These are phyloP conservation scores for Petromus typicus DNA, from an alignment of 2,113 vertebrate genomes.

Conservation along the genomic window DNA sequence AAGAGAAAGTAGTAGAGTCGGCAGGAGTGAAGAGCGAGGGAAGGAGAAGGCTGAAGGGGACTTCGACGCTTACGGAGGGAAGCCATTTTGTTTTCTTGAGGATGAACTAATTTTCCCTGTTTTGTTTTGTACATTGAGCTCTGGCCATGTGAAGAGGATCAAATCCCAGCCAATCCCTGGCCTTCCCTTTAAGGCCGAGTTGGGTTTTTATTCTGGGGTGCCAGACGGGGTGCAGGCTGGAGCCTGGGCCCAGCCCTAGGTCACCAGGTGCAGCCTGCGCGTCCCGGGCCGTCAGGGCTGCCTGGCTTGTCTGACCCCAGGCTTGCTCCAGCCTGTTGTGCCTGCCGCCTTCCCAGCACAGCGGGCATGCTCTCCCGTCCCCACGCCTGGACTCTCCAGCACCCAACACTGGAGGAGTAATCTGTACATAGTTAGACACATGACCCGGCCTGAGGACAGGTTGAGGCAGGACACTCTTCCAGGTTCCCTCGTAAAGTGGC, in stretches of 20 bases:
- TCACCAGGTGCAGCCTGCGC: neutral
- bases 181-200: neutral
- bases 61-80: neutral
- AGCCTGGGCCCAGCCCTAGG: neutral
- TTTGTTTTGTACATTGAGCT: neutral
- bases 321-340: neutral
- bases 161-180: neutral
- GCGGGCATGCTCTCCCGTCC: neutral
- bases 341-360: neutral
- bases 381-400: fast-evolving
- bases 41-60: neutral
- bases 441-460: neutral
- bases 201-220: neutral
- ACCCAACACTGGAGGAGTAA: neutral
- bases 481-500: neutral
- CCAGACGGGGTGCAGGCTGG: neutral
- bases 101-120: neutral
- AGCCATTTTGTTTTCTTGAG: neutral
- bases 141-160: neutral
- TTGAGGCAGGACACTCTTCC: neutral
- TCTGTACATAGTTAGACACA: neutral
- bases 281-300: neutral
- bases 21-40: fast-evolving
- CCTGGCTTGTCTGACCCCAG: neutral
- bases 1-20: neutral